Evolutionary conservation across 2,888 invertebrate species (phyloP).

Genomic region (Buathra laborator): DNA sequence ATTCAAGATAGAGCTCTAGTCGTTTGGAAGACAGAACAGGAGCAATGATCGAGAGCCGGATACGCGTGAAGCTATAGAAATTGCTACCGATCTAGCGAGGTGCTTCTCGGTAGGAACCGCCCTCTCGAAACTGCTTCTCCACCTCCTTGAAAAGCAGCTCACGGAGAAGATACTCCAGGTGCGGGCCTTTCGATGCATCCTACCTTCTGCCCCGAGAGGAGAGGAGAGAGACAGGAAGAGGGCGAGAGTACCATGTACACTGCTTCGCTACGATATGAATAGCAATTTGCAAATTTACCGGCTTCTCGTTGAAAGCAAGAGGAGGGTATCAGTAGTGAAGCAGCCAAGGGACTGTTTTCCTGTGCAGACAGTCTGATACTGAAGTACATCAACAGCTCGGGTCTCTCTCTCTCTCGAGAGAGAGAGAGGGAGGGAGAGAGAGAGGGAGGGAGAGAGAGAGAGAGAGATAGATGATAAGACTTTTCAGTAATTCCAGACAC

Average conservation of each 20-base stretch:
- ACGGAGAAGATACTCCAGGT: constrained; percentile 31
- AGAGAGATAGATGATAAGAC: not conserved
- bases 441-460: too few relatives aligned
- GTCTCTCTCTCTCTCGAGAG: not conserved
- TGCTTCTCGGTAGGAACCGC: constrained; percentile 24
- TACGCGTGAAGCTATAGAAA: constrained; percentile 42
- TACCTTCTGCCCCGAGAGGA: not conserved
- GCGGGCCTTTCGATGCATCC: constrained; percentile 48
- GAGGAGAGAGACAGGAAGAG: not conserved
- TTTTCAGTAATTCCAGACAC: not conserved
- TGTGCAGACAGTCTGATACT: constrained; percentile 14
- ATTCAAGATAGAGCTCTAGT: constrained; percentile 36
- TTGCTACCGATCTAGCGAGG: constrained; percentile 19
- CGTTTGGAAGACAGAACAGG: constrained; percentile 26
- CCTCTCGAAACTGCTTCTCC: constrained; percentile 44
- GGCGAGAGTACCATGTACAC: constrained; percentile 39
- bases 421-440: too few relatives aligned
- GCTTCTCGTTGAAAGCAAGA: constrained; percentile 13
- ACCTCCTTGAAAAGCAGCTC: constrained; percentile 31
- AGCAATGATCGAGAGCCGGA: constrained; percentile 21
- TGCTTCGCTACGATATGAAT: constrained; percentile 60
- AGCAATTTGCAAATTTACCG: constrained; percentile 69
- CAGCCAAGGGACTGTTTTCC: constrained; percentile 17
- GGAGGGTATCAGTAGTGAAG: constrained; percentile 17
- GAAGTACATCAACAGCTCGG: constrained; percentile 20